Evolutionary conservation across 2,113 vertebrate species (phyloP), one percentile per base, ranked within the genome.

Genomic region (Rhinogobius similis): DNA sequence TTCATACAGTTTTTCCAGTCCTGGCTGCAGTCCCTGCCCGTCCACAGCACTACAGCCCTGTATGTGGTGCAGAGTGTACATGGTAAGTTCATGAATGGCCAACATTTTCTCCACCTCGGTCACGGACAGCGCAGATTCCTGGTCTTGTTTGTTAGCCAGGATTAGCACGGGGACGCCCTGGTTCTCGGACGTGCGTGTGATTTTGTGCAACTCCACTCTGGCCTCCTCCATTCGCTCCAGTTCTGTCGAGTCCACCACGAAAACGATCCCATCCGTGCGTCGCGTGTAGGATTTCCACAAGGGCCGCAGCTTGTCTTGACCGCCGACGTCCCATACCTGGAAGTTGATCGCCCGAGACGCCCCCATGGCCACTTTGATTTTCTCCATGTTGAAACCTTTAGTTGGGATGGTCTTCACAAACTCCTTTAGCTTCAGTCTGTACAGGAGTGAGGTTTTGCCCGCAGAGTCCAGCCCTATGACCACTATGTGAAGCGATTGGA

Each of bases 261-360:
- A 97, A 72, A 97, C 95, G 68, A 97, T 87, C 21, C 95, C 96
- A 0, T 97, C 95, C 0, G 96, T 96, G 36, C 94, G 87, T 18
- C 95, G 91, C 0, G 95, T 96, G 90, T 97, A 96, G 0, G 95
- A 96, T 81, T 95, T 95, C 96, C 95, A 97, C 50, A 97, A 90
- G 0, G 95, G 96, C 1, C 95, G 91, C 39, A 97, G 91, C 86
- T 96, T 97, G 75, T 97, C 96, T 85, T 97, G 95, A 0, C 96
- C 96, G 0, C 95, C 95, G 3, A 97, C 96, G 0, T 97, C 96
- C 95, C 96, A 97, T 78, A 96, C 95, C 74, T 96, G 95, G 83
- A 97, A 95, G 77, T 93, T 93, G 50, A 95, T 92, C 65, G 88
- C 78, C 0, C 95, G 92, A 0, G 94, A 93, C 1, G 88, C 79